These are phyloP conservation scores for Trachemys scripta DNA, from an alignment of 2,113 vertebrate species.

Conservation along the genomic window DNA sequence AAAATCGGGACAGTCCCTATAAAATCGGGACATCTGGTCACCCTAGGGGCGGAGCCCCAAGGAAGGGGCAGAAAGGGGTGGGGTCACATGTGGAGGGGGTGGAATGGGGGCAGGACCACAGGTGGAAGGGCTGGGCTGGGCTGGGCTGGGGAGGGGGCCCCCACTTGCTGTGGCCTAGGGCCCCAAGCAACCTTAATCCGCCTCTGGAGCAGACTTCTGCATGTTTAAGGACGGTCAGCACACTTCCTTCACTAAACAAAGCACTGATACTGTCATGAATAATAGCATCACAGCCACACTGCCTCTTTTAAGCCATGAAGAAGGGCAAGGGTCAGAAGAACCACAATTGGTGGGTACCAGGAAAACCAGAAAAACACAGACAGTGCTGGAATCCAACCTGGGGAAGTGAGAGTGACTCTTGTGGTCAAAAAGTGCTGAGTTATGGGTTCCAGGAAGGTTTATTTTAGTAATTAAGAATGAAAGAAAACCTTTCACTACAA, in stretches of 20 bases:
- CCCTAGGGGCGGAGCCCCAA: no score
- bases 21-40: no score
- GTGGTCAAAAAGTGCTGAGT: slow-evolving; percentile 31
- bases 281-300: not conserved
- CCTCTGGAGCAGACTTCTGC: not conserved
- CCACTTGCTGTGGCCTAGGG: no score
- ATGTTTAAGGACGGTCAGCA: not conserved
- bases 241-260: not conserved
- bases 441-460: slow-evolving; percentile 55
- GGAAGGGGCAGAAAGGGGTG: no score
- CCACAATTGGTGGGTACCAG: not conserved
- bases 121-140: no score
- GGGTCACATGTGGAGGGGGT: no score
- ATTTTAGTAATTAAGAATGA: slow-evolving; percentile 55
- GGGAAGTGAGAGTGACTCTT: not conserved
- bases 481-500: slow-evolving; percentile 13
- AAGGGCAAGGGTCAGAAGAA: not conserved
- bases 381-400: slow-evolving; percentile 13
- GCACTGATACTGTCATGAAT: not conserved
- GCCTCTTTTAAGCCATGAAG: not conserved
- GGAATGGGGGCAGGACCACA: no score
- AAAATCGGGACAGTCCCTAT: no score
- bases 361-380: slow-evolving; percentile 27
- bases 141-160: no score
- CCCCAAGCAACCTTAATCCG: no score